phyloP scores from a whole-genome alignment of 2,797 vertebrate genomes.

The Pseudotriccus pelzelni region DNA sequence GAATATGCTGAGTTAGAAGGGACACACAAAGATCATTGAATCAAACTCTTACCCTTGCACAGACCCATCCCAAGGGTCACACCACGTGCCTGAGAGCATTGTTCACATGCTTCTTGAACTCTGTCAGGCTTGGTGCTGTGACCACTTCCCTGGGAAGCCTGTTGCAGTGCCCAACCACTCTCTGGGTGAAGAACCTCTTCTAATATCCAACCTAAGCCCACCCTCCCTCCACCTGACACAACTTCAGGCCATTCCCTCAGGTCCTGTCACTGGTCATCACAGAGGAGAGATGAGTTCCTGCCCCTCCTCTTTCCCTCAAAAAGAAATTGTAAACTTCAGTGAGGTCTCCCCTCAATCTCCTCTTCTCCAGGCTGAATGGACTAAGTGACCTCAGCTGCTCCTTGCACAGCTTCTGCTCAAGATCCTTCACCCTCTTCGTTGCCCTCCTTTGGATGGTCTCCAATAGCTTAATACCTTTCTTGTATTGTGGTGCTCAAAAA shows the following conservation, averaged over 20 bases:
- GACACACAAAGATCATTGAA: background rate
- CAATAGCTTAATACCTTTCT: background rate
- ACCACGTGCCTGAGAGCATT: background rate
- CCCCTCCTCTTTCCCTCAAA: background rate
- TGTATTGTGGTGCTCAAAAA: background rate
- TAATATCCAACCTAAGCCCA: background rate
- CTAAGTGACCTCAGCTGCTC: background rate
- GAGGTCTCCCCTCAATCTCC: background rate
- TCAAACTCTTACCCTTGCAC: background rate
- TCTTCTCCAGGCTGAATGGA: background rate
- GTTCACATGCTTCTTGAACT: background rate
- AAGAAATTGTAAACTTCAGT: background rate
- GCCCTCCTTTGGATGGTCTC: background rate
- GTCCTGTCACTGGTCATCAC: background rate
- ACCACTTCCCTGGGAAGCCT: background rate
- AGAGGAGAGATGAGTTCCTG: background rate
- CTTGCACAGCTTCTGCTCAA: background rate
- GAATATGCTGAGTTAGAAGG: background rate
- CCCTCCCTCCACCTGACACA: background rate
- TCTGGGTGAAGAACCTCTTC: background rate
- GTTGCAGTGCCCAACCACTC: background rate
- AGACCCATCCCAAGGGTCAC: background rate
- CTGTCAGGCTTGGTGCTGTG: background rate
- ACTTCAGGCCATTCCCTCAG: background rate
- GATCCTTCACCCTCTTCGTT: background rate